Conservation (phyloP, 2,113 vertebrate species). For the Lethenteron camtschaticum region DNA sequence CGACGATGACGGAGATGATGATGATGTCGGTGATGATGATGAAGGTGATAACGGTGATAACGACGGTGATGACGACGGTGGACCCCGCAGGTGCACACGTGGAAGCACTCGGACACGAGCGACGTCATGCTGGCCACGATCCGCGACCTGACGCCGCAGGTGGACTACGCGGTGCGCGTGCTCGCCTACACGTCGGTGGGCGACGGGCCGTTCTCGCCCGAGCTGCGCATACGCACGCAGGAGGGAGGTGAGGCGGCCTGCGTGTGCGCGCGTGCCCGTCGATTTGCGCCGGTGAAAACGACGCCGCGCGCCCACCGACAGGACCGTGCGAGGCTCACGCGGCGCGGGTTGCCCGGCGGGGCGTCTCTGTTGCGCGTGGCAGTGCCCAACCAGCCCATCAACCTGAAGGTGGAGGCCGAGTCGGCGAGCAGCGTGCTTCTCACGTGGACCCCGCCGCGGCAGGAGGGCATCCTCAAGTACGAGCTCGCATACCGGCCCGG, state of each 20-base stretch:
- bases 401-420: slow-evolving; percentile 64
- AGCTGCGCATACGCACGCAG: slow-evolving; percentile 82
- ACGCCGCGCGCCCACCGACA: too few species aligned
- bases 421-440: slow-evolving; percentile 64
- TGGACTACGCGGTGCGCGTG: slow-evolving; percentile 77
- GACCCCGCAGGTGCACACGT: slow-evolving; percentile 40
- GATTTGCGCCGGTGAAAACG: too few species aligned
- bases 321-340: too few species aligned
- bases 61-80: too few species aligned
- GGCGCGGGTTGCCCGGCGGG: too few species aligned
- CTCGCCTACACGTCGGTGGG: slow-evolving; percentile 90
- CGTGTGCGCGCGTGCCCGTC: too few species aligned
- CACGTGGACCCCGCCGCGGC: slow-evolving; percentile 65
- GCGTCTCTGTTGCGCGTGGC: background rate
- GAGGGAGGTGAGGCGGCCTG: slow-evolving; percentile 50
- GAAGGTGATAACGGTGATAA: too few species aligned
- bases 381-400: slow-evolving; percentile 90
- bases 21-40: too few species aligned
- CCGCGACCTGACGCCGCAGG: slow-evolving; percentile 54
- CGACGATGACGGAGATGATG: too few species aligned
- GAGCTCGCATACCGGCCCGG: slow-evolving; percentile 59
- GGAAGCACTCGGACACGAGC: slow-evolving; percentile 88
- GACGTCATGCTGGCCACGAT: slow-evolving; percentile 84
- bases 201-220: slow-evolving; percentile 76
- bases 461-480: slow-evolving; percentile 68